Evolutionary conservation across 2,113 vertebrate species (phyloP), one percentile per base, ranked within the genome.

Genomic region (Chaetodon trifascialis): DNA sequence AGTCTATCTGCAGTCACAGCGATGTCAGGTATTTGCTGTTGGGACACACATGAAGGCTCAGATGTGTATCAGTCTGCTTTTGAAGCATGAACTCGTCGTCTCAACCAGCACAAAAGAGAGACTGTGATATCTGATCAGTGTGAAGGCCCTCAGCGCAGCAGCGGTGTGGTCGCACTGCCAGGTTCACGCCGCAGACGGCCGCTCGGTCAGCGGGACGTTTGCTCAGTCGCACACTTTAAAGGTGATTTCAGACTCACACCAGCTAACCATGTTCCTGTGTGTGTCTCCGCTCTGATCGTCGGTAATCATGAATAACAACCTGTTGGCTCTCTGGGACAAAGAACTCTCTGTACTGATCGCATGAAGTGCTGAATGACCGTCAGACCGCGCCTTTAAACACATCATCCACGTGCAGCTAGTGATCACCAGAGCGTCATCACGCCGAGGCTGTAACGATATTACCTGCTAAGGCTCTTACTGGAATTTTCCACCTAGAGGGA

Each of bases 271-370:
- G 56, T 34, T 21, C 34, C 34, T 52, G 66, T 79, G 54, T 51
- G 36, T 23, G 36, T 8, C 25, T 76, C 23, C 42, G 25, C 4
- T 36, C 1, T 70, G 40, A 47, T 10, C 19, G 19, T 25, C 46
- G 23, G 23, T 30, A 16, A 55, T 17, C 11, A 40, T 60, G 10
- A 36, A 47, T 36, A 70, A 40, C 7, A 51, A 82, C 70, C 69
- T 23, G 55, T 15, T 5, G 69, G 56, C 51, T 0, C 51, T 59
- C 42, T 59, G 7, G 5, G 7, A 84, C 71, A 86, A 64, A 83
- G 70, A 11, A 46, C 21, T 21, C 71, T 75, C 64, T 80, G 67
- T 76, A 0, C 76, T 23, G 5, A 3, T 60, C 8, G 4, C 40
- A 21, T 38, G 7, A 42, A 23, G 55, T n/a, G 38, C 1, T 66